phyloP scores from a whole-genome alignment of 1,140 invertebrate species.

The Cydia strobilella region DNA sequence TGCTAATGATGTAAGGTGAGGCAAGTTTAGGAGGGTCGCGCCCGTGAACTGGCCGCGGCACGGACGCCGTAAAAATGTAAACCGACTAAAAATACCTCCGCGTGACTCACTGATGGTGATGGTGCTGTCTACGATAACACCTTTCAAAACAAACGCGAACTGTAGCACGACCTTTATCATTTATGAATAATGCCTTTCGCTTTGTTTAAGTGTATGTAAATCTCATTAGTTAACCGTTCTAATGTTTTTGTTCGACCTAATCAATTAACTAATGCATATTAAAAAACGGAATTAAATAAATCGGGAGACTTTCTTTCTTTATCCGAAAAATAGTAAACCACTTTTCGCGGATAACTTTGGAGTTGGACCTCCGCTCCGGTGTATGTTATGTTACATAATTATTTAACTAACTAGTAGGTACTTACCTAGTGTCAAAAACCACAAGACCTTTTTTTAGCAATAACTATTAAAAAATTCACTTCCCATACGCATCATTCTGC shows the following conservation, averaged over 20 bases:
- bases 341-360: too few species aligned
- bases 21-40: neutral
- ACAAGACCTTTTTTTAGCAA: too few species aligned
- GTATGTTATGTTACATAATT: too few species aligned
- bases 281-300: too few species aligned
- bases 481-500: too few species aligned
- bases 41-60: conserved; percentile 22
- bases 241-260: neutral
- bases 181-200: conserved; percentile 27
- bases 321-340: too few species aligned
- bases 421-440: too few species aligned
- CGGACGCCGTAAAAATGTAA: conserved; percentile 30
- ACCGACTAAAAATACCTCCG: conserved; percentile 30
- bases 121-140: conserved; percentile 26
- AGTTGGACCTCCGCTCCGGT: too few species aligned
- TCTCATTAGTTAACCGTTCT: neutral
- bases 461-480: too few species aligned
- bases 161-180: conserved; percentile 18
- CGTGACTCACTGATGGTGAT: conserved; percentile 25
- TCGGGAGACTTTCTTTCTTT: too few species aligned
- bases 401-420: too few species aligned
- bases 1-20: conserved; percentile 28
- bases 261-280: neutral
- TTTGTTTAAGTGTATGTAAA: conserved; percentile 24
- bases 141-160: conserved; percentile 32